phyloP scores from a whole-genome alignment of 2,888 invertebrate species.

The Napeogenes inachia region DNA sequence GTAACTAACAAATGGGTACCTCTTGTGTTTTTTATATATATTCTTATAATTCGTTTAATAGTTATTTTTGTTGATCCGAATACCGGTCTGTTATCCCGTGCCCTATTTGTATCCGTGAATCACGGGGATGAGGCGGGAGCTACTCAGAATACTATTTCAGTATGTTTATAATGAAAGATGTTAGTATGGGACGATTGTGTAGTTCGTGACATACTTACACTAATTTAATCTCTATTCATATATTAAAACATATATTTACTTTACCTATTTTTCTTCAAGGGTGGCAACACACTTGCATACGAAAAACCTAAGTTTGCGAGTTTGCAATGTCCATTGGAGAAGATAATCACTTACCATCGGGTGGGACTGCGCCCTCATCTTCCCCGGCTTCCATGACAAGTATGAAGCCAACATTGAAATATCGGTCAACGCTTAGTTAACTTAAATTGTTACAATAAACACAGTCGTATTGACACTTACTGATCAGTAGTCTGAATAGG shows the following conservation, averaged over 20 bases:
- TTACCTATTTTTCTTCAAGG: too few species aligned
- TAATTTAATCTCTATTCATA: background rate
- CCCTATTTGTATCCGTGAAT: conserved; percentile 59
- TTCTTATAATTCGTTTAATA: too few species aligned
- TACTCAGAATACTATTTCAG: conserved; percentile 45
- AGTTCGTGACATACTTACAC: conserved; percentile 20
- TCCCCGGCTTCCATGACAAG: conserved; percentile 23
- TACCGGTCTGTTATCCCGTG: conserved; percentile 40
- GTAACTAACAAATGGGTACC: background rate
- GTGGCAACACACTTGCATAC: too few species aligned
- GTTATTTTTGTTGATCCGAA: conserved; percentile 46
- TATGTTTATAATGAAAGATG: conserved; percentile 19
- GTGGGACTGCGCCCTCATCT: too few species aligned
- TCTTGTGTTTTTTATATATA: background rate
- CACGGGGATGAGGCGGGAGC: conserved; percentile 50
- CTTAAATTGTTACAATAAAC: conserved; percentile 59
- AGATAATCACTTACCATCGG: too few species aligned
- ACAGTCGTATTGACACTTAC: conserved; percentile 57
- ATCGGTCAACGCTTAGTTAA: conserved; percentile 29
- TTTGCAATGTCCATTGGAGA: too few species aligned
- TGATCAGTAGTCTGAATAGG: conserved; percentile 46
- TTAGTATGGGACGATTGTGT: conserved; percentile 8
- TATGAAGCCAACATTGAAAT: conserved; percentile 12
- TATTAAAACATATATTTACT: background rate
- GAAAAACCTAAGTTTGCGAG: too few species aligned